A percentile compares a stretch with the other conserved stretches of the same genome.
Evolutionary conservation across 2,797 vertebrate genomes (phyloP).

Genomic region (Phataginus tricuspis): DNA sequence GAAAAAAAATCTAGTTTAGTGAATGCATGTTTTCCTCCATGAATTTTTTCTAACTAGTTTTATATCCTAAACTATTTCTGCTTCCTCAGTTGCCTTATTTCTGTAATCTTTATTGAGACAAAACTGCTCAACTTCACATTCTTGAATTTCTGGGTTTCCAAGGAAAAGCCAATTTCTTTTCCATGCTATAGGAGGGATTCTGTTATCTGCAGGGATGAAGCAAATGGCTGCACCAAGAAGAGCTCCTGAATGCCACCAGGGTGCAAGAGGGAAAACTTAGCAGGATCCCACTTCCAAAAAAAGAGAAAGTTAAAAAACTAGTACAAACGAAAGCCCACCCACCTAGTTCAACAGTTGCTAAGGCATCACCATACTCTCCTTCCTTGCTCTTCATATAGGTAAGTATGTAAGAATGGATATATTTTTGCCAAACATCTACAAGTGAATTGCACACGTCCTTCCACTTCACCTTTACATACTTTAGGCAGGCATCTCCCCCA

Average conservation of each 20-base stretch:
- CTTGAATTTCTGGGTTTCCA: background rate
- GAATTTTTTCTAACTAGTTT: background rate
- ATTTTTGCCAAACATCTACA: background rate
- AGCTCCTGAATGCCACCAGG: background rate
- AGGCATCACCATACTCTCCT: background rate
- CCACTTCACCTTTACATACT: background rate
- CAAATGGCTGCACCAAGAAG: background rate
- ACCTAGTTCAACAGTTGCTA: background rate
- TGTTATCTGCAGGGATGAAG: background rate
- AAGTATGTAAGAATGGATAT: background rate
- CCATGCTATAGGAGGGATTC: background rate
- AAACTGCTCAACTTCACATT: background rate
- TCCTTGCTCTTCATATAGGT: background rate
- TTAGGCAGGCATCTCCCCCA: background rate
- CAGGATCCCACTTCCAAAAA: background rate
- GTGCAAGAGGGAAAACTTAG: background rate
- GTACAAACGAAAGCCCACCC: background rate
- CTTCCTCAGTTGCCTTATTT: background rate
- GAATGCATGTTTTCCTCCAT: background rate
- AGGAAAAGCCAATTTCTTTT: background rate
- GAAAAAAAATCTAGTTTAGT: background rate
- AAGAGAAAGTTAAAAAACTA: constrained; percentile 4
- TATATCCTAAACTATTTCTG: background rate
- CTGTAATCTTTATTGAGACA: background rate
- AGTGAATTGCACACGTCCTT: background rate